Percentiles rank a stretch among this genome's conserved stretches.
Conservation (phyloP, 2,113 vertebrate genomes). For the Columba janthina region DNA sequence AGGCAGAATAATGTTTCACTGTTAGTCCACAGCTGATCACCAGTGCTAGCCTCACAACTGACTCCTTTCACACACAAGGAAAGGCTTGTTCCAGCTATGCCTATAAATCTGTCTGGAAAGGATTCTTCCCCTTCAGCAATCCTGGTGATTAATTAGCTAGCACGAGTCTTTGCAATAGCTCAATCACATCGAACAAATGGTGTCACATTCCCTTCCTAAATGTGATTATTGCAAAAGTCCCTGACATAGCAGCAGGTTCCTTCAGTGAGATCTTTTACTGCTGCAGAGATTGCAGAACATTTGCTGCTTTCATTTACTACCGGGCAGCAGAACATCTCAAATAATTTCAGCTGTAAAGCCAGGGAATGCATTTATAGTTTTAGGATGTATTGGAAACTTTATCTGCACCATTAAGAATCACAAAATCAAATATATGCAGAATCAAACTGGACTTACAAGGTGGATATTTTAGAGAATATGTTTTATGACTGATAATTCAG, state of each 20-base stretch:
- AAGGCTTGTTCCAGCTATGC: neutral
- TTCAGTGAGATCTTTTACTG: neutral
- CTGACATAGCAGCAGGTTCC: neutral
- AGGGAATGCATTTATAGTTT: neutral
- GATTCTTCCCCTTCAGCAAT: conserved; percentile 14
- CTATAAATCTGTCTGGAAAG: conserved; percentile 17
- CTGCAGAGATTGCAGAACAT: neutral
- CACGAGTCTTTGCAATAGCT: neutral
- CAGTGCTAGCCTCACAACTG: neutral
- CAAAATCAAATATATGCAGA: neutral
- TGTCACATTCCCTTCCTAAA: conserved; percentile 25
- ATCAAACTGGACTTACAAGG: neutral
- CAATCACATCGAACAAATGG: conserved; percentile 1
- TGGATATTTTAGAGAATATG: neutral
- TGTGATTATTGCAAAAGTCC: conserved; percentile 17
- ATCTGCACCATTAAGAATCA: neutral
- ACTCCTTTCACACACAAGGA: neutral
- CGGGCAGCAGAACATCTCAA: neutral
- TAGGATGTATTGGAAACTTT: neutral
- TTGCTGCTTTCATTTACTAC: conserved; percentile 16
- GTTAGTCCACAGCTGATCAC: neutral
- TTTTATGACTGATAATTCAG: neutral
- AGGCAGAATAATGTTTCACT: neutral
- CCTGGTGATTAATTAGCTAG: conserved; percentile 40
- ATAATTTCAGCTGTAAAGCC: neutral